Base-by-base conservation (phyloP, 2,797 vertebrate species). In the Centroberyx gerrardi region DNA sequence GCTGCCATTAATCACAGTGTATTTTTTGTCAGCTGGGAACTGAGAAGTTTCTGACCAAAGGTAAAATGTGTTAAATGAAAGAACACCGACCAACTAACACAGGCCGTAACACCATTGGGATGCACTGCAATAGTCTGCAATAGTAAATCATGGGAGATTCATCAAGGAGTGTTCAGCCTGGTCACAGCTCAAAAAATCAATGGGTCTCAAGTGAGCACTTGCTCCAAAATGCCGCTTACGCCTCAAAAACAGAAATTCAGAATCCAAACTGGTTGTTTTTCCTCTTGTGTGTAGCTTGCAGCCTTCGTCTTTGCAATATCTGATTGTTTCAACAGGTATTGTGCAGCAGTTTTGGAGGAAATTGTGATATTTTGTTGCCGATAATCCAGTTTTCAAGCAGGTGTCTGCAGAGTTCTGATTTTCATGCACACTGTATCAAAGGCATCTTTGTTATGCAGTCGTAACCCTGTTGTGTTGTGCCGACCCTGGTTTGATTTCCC, bases 111-210 rank as follows among this genome's bases (percentile, higher is more conserved):
- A 40, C 18, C 14, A n/a, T 38, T 3, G 0, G 22, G 17, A 51
- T 61, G 18, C 40, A 4, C 29, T n/a, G 15, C 46, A 38, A 4
- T 18, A 66, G 54, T 59, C 52, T 8, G n/a, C 14, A 3, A 10
- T 28, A 2, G 17, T 76, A 52, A 55, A 65, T 75, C 74, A 27
- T 31, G n/a, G 44, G 38, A 31, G 66, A 48, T 53, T 54, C 49
- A 67, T 13, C 5, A 15, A 49, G 42, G n/a, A 61, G 51, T 22
- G 33, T 48, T 78, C 29, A 53, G 51, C 13, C 61, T 68, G 17
- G 59, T 79, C 72, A 68, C 54, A 31, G 48, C 42, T 81, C 38
- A n/a, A 65, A 49, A 14, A 71, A 63, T 73, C 54, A 58, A 79
- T 78, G 15, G 22, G 5, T 53, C 5, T 59, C 4, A 66, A 71